These are phyloP conservation scores for Epinephelus malabaricus DNA, from an alignment of 2,797 vertebrate species.

Conservation along the genomic window DNA sequence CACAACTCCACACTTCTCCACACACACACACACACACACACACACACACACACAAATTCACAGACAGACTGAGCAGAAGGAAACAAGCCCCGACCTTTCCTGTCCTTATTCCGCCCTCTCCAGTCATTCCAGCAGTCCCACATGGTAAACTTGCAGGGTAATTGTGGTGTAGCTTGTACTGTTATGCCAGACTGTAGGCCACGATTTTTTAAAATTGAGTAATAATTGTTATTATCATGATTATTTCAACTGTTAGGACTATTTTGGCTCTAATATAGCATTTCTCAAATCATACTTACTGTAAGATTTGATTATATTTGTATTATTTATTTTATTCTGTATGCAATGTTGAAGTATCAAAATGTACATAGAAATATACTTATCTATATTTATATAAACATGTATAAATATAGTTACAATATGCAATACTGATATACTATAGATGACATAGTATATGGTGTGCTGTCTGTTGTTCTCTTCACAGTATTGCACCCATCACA, in stretches of 20 bases:
- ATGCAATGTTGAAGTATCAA: constrained; percentile 88
- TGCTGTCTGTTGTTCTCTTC: constrained; percentile 79
- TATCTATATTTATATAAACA: constrained; percentile 89
- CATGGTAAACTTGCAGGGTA: constrained; percentile 92
- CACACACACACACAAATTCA: constrained; percentile 60
- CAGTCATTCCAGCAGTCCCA: constrained; percentile 97
- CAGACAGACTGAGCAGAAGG: constrained; percentile 83
- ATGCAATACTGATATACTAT: constrained; percentile 84
- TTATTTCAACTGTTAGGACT: constrained; percentile 82
- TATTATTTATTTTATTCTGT: constrained; percentile 91
- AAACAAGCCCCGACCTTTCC: constrained; percentile 74
- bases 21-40: constrained; percentile 34
- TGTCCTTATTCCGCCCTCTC: constrained; percentile 85
- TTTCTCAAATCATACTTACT: constrained; percentile 84
- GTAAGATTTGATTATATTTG: constrained; percentile 86
- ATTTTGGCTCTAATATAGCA: constrained; percentile 87
- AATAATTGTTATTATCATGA: constrained; percentile 79
- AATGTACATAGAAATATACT: constrained; percentile 88
- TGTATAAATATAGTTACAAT: constrained; percentile 89
- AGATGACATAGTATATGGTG: constrained; percentile 82
- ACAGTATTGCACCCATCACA: constrained; percentile 83
- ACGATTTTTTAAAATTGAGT: constrained; percentile 73
- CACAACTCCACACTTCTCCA: constrained; percentile 37
- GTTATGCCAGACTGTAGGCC: constrained; percentile 86
- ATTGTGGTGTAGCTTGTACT: constrained; percentile 91